Evolutionary conservation across 2,888 invertebrate genomes (phyloP).

Genomic region (Oligia strigilis): DNA sequence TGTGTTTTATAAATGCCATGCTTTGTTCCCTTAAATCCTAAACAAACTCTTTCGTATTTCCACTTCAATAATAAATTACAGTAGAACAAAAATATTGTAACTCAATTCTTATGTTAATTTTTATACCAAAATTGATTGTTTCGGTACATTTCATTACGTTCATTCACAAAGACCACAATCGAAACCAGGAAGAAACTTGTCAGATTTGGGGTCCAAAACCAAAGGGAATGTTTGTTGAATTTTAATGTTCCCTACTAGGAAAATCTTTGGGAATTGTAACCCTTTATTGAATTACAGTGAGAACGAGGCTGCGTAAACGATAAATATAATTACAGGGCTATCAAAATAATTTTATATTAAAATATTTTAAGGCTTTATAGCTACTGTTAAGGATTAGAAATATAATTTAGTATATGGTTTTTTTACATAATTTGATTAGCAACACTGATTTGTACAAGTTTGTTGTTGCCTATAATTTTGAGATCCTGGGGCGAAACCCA

Average conservation of each 20-base stretch:
- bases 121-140: background rate
- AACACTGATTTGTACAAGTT: background rate
- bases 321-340: conserved; percentile 36
- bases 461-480: background rate
- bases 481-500: background rate
- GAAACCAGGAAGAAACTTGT: conserved; percentile 17
- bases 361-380: background rate
- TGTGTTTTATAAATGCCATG: background rate
- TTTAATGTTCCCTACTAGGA: conserved; percentile 32
- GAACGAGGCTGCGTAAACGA: background rate
- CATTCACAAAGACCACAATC: conserved; percentile 24
- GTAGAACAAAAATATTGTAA: background rate
- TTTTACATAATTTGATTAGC: background rate
- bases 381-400: background rate
- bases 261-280: conserved; percentile 24
- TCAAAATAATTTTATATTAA: conserved; percentile 7
- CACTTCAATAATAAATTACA: background rate
- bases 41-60: background rate
- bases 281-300: conserved; percentile 39
- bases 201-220: conserved; percentile 31
- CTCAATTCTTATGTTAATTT: background rate
- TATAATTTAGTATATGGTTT: background rate
- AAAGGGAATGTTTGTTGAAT: conserved; percentile 34
- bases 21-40: background rate
- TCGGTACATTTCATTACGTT: background rate